phyloP scores from a whole-genome alignment of 2,888 invertebrate genomes.

The Bugula neritina region DNA sequence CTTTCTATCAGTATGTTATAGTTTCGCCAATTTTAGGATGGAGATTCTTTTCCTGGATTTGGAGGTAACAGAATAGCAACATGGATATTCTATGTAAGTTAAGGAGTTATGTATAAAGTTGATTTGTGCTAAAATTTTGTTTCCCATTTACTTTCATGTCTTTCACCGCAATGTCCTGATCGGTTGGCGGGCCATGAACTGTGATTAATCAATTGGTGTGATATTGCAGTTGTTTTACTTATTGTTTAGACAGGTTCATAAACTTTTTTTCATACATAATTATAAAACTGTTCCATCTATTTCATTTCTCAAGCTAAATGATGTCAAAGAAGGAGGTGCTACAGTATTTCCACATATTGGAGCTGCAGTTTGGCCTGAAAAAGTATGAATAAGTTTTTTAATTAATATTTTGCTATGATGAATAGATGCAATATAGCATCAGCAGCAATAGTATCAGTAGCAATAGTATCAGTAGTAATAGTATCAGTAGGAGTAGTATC shows the following conservation, averaged over 20 bases:
- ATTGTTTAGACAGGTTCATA: neutral
- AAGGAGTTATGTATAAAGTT: neutral
- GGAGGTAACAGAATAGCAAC: slow-evolving; percentile 30
- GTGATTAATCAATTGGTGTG: too few relatives aligned
- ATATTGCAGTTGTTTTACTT: neutral
- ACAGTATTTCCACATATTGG: slow-evolving; percentile 86
- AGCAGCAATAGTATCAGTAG: too few relatives aligned
- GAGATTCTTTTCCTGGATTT: neutral
- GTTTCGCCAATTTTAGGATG: neutral
- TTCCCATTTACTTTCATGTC: too few relatives aligned
- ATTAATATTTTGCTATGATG: neutral
- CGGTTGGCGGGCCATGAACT: too few relatives aligned
- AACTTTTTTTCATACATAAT: neutral
- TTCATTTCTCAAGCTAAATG: slow-evolving; percentile 70
- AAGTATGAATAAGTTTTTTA: neutral
- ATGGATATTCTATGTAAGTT: slow-evolving; percentile 28
- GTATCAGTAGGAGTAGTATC: too few relatives aligned
- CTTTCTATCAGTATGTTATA: neutral
- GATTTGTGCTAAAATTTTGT: too few relatives aligned
- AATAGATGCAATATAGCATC: too few relatives aligned
- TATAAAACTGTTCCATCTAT: neutral
- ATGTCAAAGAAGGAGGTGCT: slow-evolving; percentile 88
- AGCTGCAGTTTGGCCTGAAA: slow-evolving; percentile 44
- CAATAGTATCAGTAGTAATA: too few relatives aligned
- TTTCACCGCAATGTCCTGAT: too few relatives aligned